Conservation (phyloP, 1,140 invertebrate genomes). For the Parasteatoda tepidariorum region DNA sequence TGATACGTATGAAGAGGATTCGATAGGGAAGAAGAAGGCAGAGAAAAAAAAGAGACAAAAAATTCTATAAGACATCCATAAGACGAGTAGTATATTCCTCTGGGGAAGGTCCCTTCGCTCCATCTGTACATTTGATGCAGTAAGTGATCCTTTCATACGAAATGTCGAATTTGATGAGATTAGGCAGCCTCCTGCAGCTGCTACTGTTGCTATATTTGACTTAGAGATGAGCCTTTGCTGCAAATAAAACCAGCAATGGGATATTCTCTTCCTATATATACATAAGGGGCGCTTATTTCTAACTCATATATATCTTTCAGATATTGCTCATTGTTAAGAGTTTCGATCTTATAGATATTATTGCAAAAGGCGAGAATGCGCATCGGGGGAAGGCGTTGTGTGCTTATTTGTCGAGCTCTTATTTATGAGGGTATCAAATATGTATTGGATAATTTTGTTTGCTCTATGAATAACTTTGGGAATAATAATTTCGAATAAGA, state of each 20-base stretch:
- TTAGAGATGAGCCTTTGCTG: slow-evolving; percentile 2
- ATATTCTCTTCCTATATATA: background rate
- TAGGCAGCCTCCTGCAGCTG: slow-evolving; percentile 19
- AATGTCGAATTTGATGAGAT: slow-evolving; percentile 37
- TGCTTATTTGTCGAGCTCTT: no score
- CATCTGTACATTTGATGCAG: slow-evolving; percentile 9
- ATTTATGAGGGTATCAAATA: no score
- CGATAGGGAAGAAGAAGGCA: background rate
- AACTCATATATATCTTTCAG: background rate
- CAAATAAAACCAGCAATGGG: slow-evolving; percentile 21
- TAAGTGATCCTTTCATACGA: slow-evolving; percentile 40
- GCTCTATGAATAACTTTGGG: no score
- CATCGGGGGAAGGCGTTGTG: no score
- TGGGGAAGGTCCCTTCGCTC: background rate
- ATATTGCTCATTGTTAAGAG: slow-evolving; percentile 12
- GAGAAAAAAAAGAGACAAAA: background rate
- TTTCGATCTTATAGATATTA: background rate
- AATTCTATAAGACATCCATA: background rate
- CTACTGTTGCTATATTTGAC: slow-evolving; percentile 41
- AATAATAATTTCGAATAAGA: no score
- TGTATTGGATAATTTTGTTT: no score
- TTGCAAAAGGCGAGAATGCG: background rate
- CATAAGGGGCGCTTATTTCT: background rate
- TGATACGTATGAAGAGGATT: background rate
- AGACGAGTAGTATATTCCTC: background rate